A percentile compares a stretch with the other conserved stretches of the same genome.
Evolutionary conservation across 1,140 invertebrate genomes (phyloP).

Genomic region (Drosophila sulfurigaster): DNA sequence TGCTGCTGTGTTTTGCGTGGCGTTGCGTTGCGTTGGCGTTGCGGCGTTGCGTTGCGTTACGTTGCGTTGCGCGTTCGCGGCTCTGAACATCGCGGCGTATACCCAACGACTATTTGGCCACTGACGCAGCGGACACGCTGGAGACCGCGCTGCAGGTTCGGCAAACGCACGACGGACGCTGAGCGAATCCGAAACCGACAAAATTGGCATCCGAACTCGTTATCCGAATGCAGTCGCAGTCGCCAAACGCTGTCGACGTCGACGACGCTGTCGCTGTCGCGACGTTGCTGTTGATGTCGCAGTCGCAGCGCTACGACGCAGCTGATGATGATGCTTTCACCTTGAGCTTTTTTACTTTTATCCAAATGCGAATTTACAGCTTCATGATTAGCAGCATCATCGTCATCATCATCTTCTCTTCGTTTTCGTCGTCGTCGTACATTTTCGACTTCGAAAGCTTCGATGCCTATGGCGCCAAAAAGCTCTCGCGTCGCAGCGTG

Average conservation of each 20-base stretch:
- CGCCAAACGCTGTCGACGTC: conserved; percentile 2
- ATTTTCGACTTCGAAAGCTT: conserved; percentile 50
- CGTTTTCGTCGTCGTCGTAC: not conserved
- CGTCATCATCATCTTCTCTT: not conserved
- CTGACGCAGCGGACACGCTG: conserved; percentile 67
- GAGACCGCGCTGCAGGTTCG: conserved; percentile 66
- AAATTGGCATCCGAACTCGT: conserved; percentile 43
- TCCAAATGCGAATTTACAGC: conserved; percentile 9
- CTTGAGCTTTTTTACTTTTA: conserved; percentile 43
- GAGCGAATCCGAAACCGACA: conserved; percentile 55
- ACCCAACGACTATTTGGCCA: conserved; percentile 82
- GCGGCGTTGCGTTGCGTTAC: conserved; percentile 44
- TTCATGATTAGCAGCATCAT: conserved; percentile 5
- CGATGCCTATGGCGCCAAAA: conserved; percentile 21
- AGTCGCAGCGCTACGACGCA: not conserved
- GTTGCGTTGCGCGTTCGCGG: conserved; percentile 60
- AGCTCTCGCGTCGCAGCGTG: conserved; percentile 34
- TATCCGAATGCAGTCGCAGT: conserved; percentile 62
- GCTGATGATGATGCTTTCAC: conserved; percentile 34
- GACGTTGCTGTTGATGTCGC: not conserved
- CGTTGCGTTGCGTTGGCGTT: conserved; percentile 56
- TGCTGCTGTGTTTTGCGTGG: conserved; percentile 30
- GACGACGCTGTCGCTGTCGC: not conserved
- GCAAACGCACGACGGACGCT: conserved; percentile 49
- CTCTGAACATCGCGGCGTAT: conserved; percentile 84